Evolutionary conservation across 2,888 invertebrate species (phyloP).

Genomic region (Meteorus colon): DNA sequence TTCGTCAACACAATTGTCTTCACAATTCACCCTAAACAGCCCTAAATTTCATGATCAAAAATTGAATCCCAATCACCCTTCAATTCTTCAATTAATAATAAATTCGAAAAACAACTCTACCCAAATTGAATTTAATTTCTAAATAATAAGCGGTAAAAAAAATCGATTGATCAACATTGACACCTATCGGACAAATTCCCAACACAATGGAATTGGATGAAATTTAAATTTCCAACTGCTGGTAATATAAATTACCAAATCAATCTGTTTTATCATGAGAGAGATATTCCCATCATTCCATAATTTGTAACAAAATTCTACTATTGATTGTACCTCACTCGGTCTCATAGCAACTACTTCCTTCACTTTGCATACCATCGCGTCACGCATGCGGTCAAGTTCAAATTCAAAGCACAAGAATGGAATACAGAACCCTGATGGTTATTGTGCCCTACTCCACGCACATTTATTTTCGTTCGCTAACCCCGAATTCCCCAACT

Average conservation of each 20-base stretch:
- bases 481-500: not conserved
- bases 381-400: conserved; percentile 12
- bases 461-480: conserved; percentile 7
- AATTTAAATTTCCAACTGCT: not conserved
- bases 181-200: not conserved
- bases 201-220: not conserved
- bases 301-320: not conserved
- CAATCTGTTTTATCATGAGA: not conserved
- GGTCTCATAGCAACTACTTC: not conserved
- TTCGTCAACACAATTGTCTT: not conserved
- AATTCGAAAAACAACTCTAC: not conserved
- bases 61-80: not conserved
- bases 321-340: not conserved
- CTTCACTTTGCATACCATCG: not conserved
- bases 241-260: not conserved
- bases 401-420: not conserved
- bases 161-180: not conserved
- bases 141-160: not conserved
- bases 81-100: not conserved
- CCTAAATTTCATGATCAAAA: not conserved
- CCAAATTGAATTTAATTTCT: too few relatives aligned
- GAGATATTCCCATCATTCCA: not conserved
- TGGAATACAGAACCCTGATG: conserved; percentile 8
- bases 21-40: not conserved
- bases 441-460: conserved; percentile 7